Conservation (phyloP, 2,888 invertebrate species). For the Mechanitis messenoides region DNA sequence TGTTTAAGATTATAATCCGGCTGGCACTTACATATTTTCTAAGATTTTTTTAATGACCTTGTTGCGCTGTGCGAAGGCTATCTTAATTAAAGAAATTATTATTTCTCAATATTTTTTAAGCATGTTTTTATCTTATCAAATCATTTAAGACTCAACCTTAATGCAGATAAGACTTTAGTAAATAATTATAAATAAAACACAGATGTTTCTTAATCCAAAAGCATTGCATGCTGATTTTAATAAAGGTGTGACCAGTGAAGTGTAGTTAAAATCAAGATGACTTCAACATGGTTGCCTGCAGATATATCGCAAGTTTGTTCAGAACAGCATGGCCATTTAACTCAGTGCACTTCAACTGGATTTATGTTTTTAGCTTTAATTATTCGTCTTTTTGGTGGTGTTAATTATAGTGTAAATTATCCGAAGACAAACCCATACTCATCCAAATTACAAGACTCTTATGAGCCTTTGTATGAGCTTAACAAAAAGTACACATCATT, state of each 20-base stretch:
- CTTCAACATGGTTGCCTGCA: slow-evolving; percentile 71
- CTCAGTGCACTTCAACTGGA: slow-evolving; percentile 77
- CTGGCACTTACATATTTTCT: no score
- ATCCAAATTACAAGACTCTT: no score
- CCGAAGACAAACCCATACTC: slow-evolving; percentile 34
- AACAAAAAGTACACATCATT: no score
- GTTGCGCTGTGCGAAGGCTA: background rate
- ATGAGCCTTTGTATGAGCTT: no score
- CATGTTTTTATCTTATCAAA: background rate
- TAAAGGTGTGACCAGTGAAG: background rate
- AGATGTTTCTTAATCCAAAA: background rate
- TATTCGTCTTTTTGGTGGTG: slow-evolving; percentile 74
- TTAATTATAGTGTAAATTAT: slow-evolving; percentile 50
- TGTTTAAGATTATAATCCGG: no score
- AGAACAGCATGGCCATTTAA: slow-evolving; percentile 67
- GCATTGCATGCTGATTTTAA: background rate
- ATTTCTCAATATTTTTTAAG: background rate
- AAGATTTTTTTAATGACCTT: no score
- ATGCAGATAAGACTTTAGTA: background rate
- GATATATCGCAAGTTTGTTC: slow-evolving; percentile 74
- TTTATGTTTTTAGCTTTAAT: slow-evolving; percentile 78
- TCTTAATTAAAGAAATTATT: background rate
- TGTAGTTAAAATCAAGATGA: slow-evolving; percentile 25
- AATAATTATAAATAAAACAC: background rate
- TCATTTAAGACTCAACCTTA: background rate